These are phyloP conservation scores for Labeo rohita DNA, from an alignment of 2,113 vertebrate genomes.

Conservation along the genomic window DNA sequence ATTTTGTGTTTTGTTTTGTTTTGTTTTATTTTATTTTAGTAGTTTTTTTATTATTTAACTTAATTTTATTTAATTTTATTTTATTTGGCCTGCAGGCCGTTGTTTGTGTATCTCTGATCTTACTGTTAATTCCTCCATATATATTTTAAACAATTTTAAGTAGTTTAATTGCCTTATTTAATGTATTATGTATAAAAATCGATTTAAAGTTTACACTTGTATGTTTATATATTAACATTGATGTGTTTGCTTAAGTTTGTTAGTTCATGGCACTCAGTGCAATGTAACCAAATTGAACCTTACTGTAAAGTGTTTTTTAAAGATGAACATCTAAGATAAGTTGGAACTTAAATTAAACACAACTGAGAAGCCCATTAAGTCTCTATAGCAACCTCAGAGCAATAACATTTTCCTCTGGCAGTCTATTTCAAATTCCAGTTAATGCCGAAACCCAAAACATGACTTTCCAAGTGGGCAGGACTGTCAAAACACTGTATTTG, in stretches of 20 bases:
- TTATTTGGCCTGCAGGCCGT: neutral
- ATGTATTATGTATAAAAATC: neutral
- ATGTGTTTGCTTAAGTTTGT: neutral
- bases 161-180: neutral
- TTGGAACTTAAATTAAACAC: neutral
- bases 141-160: neutral
- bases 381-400: neutral
- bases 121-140: neutral
- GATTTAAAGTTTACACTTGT: neutral
- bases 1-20: too few relatives aligned
- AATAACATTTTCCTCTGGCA: neutral
- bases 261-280: neutral
- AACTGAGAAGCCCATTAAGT: neutral
- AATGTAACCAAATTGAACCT: neutral
- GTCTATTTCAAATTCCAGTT: slow-evolving; percentile 4
- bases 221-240: neutral
- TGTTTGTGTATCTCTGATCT: too few relatives aligned
- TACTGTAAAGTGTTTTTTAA: neutral
- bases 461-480: neutral
- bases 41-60: too few relatives aligned
- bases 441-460: slow-evolving; percentile 10
- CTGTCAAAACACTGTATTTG: slow-evolving; percentile 26
- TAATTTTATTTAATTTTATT: too few relatives aligned
- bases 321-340: neutral
- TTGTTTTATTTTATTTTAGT: too few relatives aligned